Base-by-base conservation (phyloP, 2,888 invertebrate species). In the Noctua janthina region DNA sequence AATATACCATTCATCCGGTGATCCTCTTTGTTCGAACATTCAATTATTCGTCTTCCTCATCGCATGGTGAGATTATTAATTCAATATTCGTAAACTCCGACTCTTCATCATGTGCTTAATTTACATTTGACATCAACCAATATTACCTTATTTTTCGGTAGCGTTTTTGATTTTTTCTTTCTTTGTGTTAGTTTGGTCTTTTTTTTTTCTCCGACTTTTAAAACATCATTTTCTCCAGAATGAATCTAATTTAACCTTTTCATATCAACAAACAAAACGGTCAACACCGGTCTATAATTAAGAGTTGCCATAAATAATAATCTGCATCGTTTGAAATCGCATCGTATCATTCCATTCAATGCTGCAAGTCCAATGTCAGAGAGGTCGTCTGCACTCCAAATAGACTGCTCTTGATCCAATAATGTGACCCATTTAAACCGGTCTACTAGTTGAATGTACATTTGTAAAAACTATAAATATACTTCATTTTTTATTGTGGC, bases 371-470 rank as follows among this genome's bases (percentile, higher is more conserved):
- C 93, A 92, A 94, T 93, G 94, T 90, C 93, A 93, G 87, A 87
- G 87, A 87, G 78, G 39, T 73, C 87, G 90, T 90, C 90, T 90
- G 89, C 85, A 83, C 88, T 90, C 85, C 79, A 92, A 94, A 94
- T 94, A 94, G 94, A 93, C 83, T 87, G 92, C 86, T 94, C 94
- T 94, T 94, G 94, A 93, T 92, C 92, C 86, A 90, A 91, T 90
- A 92, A 91, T 91, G 89, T 91, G 93, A 92, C 93, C 93, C 80
- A 92, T 91, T 90, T 93, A 88, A 82, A 76, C 76, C 69, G 78
- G 74, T 81, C 78, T 74, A 78, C 79, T 77, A 68, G 46, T 68
- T 84, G 80, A 82, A 84, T 68, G 81, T 72, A 78, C 85, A 89
- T 85, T 86, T 71, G 77, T 82, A 79, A 79, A 83, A 86, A 83